Conservation (phyloP, 2,797 vertebrate species). For the Takifugu rubripes region DNA sequence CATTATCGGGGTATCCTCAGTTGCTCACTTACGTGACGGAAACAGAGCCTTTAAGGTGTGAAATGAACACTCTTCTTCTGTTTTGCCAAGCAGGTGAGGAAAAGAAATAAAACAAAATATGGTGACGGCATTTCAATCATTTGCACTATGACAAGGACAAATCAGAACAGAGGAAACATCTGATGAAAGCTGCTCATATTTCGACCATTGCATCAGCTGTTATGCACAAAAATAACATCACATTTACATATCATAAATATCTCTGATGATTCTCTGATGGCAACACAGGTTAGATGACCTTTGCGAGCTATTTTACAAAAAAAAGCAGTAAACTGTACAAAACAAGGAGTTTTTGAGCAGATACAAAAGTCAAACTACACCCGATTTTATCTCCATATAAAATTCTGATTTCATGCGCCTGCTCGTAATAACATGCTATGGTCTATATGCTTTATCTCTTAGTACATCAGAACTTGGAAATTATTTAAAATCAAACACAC, state of each 20-base stretch:
- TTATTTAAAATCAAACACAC: slow-evolving; percentile 66
- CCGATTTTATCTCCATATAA: slow-evolving; percentile 61
- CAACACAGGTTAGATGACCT: slow-evolving; percentile 65
- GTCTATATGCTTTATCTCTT: slow-evolving; percentile 69
- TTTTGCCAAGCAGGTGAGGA: slow-evolving; percentile 97
- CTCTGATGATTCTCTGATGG: slow-evolving; percentile 65
- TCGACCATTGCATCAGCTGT: slow-evolving; percentile 72
- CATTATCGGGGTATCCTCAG: slow-evolving; percentile 90
- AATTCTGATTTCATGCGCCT: slow-evolving; percentile 72
- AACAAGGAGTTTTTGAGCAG: slow-evolving; percentile 74
- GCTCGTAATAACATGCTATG: slow-evolving; percentile 77
- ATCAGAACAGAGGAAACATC: slow-evolving; percentile 67
- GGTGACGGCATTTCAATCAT: slow-evolving; percentile 88
- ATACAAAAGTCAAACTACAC: slow-evolving; percentile 75
- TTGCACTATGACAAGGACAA: slow-evolving; percentile 78
- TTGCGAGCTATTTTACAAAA: slow-evolving; percentile 75
- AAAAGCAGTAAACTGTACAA: slow-evolving; percentile 67
- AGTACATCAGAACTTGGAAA: slow-evolving; percentile 80
- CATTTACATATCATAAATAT: slow-evolving; percentile 69
- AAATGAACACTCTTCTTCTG: slow-evolving; percentile 99
- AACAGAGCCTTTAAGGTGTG: slow-evolving; percentile 99
- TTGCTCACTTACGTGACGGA: slow-evolving; percentile 99
- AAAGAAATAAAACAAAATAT: slow-evolving; percentile 86
- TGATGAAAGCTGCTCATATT: slow-evolving; percentile 67
- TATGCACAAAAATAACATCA: slow-evolving; percentile 72